Evolutionary conservation across 2,797 vertebrate species (phyloP), one percentile per base, ranked within the genome.

Genomic region (Periparus ater): DNA sequence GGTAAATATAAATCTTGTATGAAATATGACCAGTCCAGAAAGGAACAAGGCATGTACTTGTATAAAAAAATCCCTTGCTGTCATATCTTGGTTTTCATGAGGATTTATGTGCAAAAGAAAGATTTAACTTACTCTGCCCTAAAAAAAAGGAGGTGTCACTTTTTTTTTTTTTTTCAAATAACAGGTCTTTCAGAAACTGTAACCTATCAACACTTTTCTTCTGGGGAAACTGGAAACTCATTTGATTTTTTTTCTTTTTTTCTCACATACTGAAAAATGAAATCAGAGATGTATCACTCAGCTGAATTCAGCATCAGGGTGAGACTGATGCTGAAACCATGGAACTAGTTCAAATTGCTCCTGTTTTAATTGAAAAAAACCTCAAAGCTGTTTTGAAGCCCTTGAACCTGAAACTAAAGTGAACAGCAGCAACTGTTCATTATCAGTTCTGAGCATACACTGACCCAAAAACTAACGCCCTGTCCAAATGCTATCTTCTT

Each of bases 1-100:
- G 98, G 99, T 98, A 96, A 97, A 60, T 65, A 27, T 27, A 58
- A 73, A 72, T 88, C 63, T 74, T 91, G 9, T 3, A 16, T 54
- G 44, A 78, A 48, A 27, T 87, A 19, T 19, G 26, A 65, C 17
- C 19, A 62, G 11, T 42, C 44, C 54, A 60, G 40, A 60, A 77
- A 47, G 58, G 34, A 85, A 51, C 0, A 1, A 47, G 29, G 10
- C 36, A 12, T 50, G 11, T 78, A 19, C 55, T 84, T 80, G 27
- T 13, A 1, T 38, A 45, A 78, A 66, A 74, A 71, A 61, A 48
- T 38, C 5, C 6, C 26, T 18, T 84, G 8, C 48, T 91, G 30
- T 38, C 1, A 1, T 47, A 75, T 17, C 11, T 75, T 34, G 21
- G 55, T 36, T 86, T 95, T 79, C 7, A 3, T 79, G 34, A 80